Conservation (phyloP, 2,888 invertebrate species). For the Scaptomyza polygonia region DNA sequence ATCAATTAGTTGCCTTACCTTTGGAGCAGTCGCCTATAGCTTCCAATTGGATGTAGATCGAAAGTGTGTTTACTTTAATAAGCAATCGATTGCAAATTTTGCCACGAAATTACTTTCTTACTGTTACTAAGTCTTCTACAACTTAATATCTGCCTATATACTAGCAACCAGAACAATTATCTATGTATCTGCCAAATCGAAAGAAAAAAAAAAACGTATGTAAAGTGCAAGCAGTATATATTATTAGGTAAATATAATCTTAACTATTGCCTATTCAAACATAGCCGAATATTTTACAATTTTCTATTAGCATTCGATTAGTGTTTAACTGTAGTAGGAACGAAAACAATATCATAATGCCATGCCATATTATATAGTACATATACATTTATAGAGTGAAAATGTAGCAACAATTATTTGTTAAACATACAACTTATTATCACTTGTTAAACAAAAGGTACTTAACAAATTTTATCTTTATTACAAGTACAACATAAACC, state of each 20-base stretch:
- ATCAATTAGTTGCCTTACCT: slow-evolving; percentile 46
- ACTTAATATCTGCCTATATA: slow-evolving; percentile 43
- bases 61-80: slow-evolving; percentile 66
- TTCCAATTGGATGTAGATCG: slow-evolving; percentile 34
- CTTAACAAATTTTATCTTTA: slow-evolving; percentile 76
- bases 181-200: slow-evolving; percentile 52
- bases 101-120: slow-evolving; percentile 71
- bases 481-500: slow-evolving; percentile 59
- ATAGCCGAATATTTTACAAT: slow-evolving; percentile 42
- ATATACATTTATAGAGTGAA: slow-evolving; percentile 41
- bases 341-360: slow-evolving; percentile 61
- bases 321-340: slow-evolving; percentile 31
- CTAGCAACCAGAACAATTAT: slow-evolving; percentile 47
- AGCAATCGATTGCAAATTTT: slow-evolving; percentile 68
- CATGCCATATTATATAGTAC: slow-evolving; percentile 65
- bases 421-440: slow-evolving; percentile 46
- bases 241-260: slow-evolving; percentile 33
- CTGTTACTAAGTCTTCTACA: slow-evolving; percentile 63
- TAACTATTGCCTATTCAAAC: slow-evolving; percentile 24
- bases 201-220: slow-evolving; percentile 21
- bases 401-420: slow-evolving; percentile 43
- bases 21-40: slow-evolving; percentile 27
- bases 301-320: slow-evolving; percentile 68
- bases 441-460: slow-evolving; percentile 77
- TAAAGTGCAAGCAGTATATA: slow-evolving; percentile 63